These are phyloP conservation scores for Rousettus leschenaultii DNA, from an alignment of 2,113 vertebrate genomes.

Conservation along the genomic window DNA sequence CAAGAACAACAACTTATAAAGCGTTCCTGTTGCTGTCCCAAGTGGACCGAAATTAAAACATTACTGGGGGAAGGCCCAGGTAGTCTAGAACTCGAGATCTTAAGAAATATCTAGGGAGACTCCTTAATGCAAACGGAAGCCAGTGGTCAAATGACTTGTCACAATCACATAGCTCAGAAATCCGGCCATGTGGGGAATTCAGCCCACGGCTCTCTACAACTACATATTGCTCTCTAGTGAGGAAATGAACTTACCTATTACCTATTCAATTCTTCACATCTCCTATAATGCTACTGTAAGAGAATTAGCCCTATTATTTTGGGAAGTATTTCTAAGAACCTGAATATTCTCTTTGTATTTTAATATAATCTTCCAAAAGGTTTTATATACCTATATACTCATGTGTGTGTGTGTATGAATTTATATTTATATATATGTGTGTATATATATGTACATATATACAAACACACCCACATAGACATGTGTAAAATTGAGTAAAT, in stretches of 20 bases:
- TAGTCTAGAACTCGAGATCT: neutral
- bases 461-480: neutral
- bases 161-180: neutral
- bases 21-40: neutral
- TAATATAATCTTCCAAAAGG: neutral
- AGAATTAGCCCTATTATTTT: neutral
- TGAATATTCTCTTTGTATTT: neutral
- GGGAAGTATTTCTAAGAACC: neutral
- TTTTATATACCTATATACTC: neutral
- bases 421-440: neutral
- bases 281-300: neutral
- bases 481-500: neutral
- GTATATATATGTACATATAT: neutral
- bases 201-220: neutral
- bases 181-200: neutral
- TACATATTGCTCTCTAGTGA: fast-evolving
- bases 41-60: neutral
- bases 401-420: neutral
- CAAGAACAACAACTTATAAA: neutral
- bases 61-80: neutral
- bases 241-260: neutral
- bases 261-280: neutral
- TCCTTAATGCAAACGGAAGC: neutral
- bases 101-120: neutral
- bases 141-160: neutral